Evolutionary conservation across 1,140 invertebrate genomes (phyloP).

Genomic region (Thalassaphorura encarpata): DNA sequence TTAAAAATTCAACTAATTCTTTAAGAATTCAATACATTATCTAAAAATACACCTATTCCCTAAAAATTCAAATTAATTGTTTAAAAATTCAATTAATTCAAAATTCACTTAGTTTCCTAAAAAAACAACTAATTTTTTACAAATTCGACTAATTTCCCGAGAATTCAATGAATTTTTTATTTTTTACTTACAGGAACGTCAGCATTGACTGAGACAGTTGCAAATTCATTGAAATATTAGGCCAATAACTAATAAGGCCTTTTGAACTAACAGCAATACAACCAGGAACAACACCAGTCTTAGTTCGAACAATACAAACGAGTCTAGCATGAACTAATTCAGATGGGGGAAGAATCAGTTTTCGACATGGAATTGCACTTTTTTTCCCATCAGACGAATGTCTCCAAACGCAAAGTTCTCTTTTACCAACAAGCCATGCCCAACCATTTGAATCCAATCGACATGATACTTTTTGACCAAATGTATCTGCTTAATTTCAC

Average conservation of each 20-base stretch:
- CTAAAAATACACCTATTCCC: background rate
- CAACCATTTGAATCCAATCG: slow-evolving; percentile 54
- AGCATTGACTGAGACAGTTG: slow-evolving; percentile 69
- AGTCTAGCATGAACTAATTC: slow-evolving; percentile 82
- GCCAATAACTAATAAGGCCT: slow-evolving; percentile 83
- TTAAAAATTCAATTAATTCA: background rate
- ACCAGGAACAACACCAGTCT: slow-evolving; percentile 51
- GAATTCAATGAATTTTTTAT: background rate
- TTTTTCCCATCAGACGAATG: slow-evolving; percentile 42
- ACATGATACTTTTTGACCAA: slow-evolving; percentile 23
- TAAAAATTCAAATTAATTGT: background rate
- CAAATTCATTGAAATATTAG: slow-evolving; percentile 74
- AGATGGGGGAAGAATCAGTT: slow-evolving; percentile 77
- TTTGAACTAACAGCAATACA: slow-evolving; percentile 89
- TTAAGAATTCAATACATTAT: no score
- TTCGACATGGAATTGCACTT: slow-evolving; percentile 49
- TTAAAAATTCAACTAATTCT: no score
- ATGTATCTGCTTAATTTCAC: background rate
- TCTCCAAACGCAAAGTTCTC: slow-evolving; percentile 77
- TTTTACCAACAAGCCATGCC: slow-evolving; percentile 78
- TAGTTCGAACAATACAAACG: slow-evolving; percentile 60
- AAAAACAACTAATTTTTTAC: no score
- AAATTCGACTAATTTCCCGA: no score
- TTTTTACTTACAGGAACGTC: slow-evolving; percentile 52
- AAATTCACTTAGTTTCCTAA: no score